These are phyloP conservation scores for Calonectris borealis DNA, from an alignment of 2,113 vertebrate genomes.

Conservation along the genomic window DNA sequence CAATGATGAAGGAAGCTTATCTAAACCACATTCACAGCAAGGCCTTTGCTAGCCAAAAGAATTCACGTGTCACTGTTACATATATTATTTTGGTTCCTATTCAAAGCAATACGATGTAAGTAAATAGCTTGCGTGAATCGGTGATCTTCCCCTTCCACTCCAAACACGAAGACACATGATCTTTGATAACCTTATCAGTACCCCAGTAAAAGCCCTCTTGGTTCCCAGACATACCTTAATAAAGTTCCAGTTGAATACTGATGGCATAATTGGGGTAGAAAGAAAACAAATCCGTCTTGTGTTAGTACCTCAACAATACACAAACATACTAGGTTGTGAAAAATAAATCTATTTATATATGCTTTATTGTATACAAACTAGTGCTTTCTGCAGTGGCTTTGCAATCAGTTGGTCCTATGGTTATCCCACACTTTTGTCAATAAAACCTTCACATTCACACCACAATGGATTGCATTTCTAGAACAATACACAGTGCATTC, in stretches of 20 bases:
- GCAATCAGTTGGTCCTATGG: background rate
- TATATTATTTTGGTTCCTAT: background rate
- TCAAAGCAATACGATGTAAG: background rate
- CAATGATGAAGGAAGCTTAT: background rate
- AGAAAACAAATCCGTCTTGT: background rate
- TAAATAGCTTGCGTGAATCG: background rate
- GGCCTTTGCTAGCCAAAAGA: background rate
- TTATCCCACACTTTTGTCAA: background rate
- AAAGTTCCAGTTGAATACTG: background rate
- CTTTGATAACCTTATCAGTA: background rate
- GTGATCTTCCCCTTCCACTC: background rate
- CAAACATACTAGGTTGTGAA: background rate
- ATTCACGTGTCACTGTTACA: rapidly evolving
- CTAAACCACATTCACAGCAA: background rate
- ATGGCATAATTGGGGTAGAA: background rate
- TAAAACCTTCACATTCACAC: background rate
- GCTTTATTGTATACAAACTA: background rate
- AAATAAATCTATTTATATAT: background rate
- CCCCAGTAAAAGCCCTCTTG: background rate
- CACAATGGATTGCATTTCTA: background rate
- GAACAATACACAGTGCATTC: background rate
- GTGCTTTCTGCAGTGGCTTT: background rate
- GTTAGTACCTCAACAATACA: background rate
- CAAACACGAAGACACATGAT: background rate
- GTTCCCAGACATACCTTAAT: background rate